These are phyloP conservation scores for Pseudorectes ferrugineus DNA, from an alignment of 2,113 vertebrate genomes.

Conservation along the genomic window DNA sequence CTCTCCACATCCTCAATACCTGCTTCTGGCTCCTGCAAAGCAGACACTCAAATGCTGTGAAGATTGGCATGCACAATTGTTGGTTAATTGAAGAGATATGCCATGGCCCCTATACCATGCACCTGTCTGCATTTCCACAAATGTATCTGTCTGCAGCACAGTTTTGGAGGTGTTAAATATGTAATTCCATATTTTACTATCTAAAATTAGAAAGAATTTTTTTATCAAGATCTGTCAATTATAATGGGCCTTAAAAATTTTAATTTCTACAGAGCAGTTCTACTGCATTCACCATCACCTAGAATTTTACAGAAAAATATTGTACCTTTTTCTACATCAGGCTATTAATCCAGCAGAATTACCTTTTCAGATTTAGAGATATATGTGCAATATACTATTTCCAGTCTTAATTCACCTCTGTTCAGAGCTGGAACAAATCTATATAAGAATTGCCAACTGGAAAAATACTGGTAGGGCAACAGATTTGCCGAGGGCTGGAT, in stretches of 20 bases:
- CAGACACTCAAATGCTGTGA: neutral
- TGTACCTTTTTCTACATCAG: neutral
- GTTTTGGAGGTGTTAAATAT: neutral
- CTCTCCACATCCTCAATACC: neutral
- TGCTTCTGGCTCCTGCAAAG: neutral
- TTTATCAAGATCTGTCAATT: neutral
- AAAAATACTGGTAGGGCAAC: neutral
- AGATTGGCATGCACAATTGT: neutral
- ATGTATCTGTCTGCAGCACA: neutral
- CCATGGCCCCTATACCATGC: neutral
- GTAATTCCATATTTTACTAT: neutral
- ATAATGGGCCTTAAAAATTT: neutral
- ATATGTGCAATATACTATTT: neutral
- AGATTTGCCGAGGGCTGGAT: neutral
- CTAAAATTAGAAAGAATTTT: neutral
- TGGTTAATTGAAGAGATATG: neutral
- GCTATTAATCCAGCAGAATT: neutral
- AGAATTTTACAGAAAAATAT: neutral
- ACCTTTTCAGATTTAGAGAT: neutral
- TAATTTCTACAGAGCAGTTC: neutral
- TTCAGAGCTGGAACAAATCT: constrained; percentile 1
- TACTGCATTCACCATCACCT: neutral
- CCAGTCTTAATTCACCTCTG: neutral
- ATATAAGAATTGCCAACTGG: neutral
- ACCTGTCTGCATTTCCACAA: neutral